Conservation (phyloP, 2,888 invertebrate species). For the Heliconius charithonia region DNA sequence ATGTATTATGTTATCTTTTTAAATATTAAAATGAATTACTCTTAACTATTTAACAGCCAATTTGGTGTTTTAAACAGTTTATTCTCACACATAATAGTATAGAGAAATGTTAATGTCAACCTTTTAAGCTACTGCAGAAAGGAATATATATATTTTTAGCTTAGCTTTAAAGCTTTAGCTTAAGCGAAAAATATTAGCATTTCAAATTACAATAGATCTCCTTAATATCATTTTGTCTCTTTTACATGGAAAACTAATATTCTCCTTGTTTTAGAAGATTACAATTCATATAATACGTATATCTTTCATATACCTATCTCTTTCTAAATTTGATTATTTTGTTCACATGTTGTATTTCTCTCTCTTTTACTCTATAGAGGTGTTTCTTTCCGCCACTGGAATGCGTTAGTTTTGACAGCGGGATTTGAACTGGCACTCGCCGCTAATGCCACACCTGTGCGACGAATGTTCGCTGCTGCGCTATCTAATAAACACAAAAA, state of each 20-base stretch:
- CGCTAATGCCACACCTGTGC: slow-evolving; percentile 82
- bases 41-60: neutral
- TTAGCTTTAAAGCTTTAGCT: neutral
- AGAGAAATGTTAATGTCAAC: neutral
- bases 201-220: neutral
- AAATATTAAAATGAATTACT: neutral
- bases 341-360: neutral
- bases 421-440: slow-evolving; percentile 85
- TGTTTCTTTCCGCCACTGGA: slow-evolving; percentile 94
- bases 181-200: neutral
- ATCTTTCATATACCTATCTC: neutral
- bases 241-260: neutral
- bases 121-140: neutral
- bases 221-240: slow-evolving; percentile 5
- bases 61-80: neutral
- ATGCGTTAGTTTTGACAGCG: slow-evolving; percentile 88
- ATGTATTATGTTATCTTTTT: neutral
- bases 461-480: slow-evolving; percentile 85
- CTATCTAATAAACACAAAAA: slow-evolving; percentile 64
- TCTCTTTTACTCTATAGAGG: slow-evolving; percentile 81
- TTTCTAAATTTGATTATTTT: neutral
- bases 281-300: slow-evolving; percentile 8
- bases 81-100: neutral
- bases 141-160: neutral
- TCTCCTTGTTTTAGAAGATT: neutral